Percentiles rank a stretch among this genome's conserved stretches.
Evolutionary conservation across 2,113 vertebrate genomes (phyloP).

Genomic region (Cyanoramphus novaezelandiae): DNA sequence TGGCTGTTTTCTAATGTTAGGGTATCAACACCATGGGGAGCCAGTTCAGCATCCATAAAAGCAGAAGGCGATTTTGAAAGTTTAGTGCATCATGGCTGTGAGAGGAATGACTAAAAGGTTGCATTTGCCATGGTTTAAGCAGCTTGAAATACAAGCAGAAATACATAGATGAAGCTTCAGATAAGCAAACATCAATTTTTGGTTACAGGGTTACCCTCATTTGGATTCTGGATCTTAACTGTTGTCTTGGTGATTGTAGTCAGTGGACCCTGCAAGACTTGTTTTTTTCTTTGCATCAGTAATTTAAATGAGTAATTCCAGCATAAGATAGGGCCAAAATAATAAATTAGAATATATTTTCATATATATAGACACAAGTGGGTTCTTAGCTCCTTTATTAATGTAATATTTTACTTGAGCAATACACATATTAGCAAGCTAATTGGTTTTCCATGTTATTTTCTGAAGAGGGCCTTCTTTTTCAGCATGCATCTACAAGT

Average conservation of each 20-base stretch:
- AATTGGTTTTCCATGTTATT: background rate
- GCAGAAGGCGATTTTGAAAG: background rate
- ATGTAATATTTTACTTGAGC: constrained; percentile 2
- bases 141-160: background rate
- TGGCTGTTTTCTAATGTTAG: background rate
- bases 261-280: background rate
- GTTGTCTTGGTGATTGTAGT: constrained; percentile 10
- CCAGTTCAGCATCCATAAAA: fast-evolving
- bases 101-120: background rate
- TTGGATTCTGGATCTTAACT: background rate
- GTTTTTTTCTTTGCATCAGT: background rate
- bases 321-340: background rate
- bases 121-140: background rate
- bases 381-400: constrained; percentile 7
- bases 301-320: constrained; percentile 37
- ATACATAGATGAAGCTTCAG: background rate
- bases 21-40: fast-evolving
- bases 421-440: background rate
- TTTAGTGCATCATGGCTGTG: background rate
- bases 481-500: background rate
- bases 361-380: background rate
- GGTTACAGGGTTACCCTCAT: background rate
- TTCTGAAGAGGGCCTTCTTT: background rate
- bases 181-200: background rate
- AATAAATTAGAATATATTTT: constrained; percentile 18